phyloP scores from a whole-genome alignment of 2,113 vertebrate species.

The Bambusicola thoracicus region DNA sequence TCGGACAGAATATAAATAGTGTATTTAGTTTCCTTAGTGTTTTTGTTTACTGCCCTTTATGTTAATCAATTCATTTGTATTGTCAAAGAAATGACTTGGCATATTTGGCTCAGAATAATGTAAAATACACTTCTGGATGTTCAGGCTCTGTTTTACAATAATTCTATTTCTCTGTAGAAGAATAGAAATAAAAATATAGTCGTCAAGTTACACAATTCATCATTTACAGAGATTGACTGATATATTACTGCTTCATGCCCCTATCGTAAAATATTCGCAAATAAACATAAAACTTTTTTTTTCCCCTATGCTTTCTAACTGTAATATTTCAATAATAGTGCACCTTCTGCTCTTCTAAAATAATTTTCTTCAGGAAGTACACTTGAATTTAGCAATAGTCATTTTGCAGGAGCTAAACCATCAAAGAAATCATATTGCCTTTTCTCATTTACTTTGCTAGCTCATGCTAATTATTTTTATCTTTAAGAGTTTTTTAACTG shows the following conservation, averaged over 20 bases:
- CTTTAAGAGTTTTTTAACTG: background rate
- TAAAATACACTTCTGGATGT: background rate
- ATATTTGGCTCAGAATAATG: fast-evolving
- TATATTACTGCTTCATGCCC: background rate
- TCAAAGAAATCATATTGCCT: background rate
- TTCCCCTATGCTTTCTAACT: background rate
- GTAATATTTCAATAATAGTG: background rate
- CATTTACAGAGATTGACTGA: background rate
- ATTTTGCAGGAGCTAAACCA: background rate
- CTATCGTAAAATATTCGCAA: background rate
- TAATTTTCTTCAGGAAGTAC: background rate
- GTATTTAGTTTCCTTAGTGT: background rate
- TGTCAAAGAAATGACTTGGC: background rate
- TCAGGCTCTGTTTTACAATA: background rate
- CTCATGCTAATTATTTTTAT: background rate
- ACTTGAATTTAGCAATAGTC: background rate
- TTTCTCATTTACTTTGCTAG: background rate
- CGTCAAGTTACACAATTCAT: background rate
- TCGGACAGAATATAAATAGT: background rate
- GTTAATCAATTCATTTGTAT: background rate
- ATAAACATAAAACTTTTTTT: background rate
- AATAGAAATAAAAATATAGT: background rate
- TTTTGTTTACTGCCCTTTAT: too few relatives aligned
- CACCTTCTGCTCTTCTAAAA: background rate
- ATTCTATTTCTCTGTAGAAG: background rate